Percentiles rank a stretch among this genome's conserved stretches.
phyloP scores from a whole-genome alignment of 2,888 invertebrate species.

The Tenodera sinensis region DNA sequence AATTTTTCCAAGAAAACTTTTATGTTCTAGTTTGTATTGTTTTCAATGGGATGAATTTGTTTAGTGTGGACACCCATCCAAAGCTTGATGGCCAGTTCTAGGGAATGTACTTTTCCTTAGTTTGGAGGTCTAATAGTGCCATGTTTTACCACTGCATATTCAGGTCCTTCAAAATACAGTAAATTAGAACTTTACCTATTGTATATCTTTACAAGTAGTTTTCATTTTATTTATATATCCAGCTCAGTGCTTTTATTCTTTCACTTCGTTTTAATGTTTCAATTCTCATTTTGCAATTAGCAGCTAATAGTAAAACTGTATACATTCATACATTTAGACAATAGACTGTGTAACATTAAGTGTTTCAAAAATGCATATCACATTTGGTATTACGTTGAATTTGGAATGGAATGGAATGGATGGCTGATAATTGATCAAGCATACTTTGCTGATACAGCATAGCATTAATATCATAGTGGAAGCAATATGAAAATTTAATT shows the following conservation, averaged over 20 bases:
- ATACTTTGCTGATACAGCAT: not conserved
- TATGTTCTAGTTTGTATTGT: conserved; percentile 13
- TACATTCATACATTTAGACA: not conserved
- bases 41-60: not conserved
- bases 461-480: not conserved
- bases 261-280: not conserved
- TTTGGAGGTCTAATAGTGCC: not conserved
- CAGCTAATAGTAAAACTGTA: not conserved
- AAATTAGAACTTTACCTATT: not conserved
- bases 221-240: not conserved
- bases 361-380: not conserved
- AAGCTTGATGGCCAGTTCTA: not conserved
- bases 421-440: not conserved
- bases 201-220: not conserved
- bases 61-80: not conserved
- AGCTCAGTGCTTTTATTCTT: not conserved
- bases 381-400: not conserved
- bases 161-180: not conserved
- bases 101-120: not conserved
- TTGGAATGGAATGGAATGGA: not conserved
- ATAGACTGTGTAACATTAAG: not conserved
- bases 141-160: not conserved
- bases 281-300: not conserved
- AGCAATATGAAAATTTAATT: not conserved
- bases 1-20: conserved; percentile 7